A percentile compares a stretch with the other conserved stretches of the same genome.
Conservation (phyloP, 2,888 invertebrate species). For the Acanthosepion pharaonis region DNA sequence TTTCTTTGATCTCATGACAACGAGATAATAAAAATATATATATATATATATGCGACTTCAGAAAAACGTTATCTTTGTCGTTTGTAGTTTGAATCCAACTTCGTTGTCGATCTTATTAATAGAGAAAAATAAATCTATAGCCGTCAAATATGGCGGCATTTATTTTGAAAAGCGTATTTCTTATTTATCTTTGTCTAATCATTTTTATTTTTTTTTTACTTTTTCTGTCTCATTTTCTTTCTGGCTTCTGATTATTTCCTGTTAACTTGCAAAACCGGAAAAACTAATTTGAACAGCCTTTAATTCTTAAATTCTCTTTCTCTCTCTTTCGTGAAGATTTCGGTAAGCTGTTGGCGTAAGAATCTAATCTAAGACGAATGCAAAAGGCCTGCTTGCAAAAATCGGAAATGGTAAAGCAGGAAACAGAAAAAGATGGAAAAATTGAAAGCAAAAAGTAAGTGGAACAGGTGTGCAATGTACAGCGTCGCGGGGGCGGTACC, state of each 20-base stretch:
- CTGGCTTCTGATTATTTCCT: neutral
- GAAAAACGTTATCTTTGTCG: no score
- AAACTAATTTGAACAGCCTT: neutral
- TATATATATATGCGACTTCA: no score
- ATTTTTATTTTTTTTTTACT: neutral
- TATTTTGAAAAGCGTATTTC: neutral
- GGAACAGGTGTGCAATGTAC: neutral
- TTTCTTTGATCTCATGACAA: no score
- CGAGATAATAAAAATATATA: no score
- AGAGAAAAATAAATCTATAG: neutral
- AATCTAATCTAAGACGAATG: slow-evolving; percentile 4
- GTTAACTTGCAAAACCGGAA: neutral
- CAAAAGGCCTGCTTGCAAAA: neutral
- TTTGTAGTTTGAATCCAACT: no score
- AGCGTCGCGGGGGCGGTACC: neutral
- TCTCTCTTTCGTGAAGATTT: neutral
- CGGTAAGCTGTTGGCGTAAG: neutral
- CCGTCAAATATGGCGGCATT: neutral
- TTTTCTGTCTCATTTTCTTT: neutral
- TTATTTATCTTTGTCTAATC: neutral
- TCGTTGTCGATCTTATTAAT: no score
- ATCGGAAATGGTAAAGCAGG: neutral
- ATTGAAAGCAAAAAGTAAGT: neutral
- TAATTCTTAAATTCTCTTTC: neutral
- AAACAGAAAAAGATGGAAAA: neutral